Evolutionary conservation across 2,797 vertebrate species (phyloP).

Genomic region (Ispidina picta): DNA sequence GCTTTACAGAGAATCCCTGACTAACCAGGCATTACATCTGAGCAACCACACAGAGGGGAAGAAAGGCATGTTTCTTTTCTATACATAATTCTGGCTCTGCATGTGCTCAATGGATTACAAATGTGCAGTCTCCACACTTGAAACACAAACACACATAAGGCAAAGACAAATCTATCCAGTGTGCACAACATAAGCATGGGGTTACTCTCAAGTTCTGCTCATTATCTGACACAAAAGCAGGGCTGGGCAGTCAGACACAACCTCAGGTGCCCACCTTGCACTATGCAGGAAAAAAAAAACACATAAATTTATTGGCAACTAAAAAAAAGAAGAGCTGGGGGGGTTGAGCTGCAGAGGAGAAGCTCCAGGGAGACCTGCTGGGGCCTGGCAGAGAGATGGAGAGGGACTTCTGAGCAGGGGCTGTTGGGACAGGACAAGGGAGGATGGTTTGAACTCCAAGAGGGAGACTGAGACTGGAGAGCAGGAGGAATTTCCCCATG

Average conservation of each 20-base stretch:
- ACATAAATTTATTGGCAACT: background rate
- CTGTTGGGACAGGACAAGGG: too few species aligned
- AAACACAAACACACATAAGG: background rate
- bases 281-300: background rate
- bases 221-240: constrained; percentile 1
- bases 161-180: background rate
- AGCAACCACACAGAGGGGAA: background rate
- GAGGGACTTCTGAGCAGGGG: too few species aligned
- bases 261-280: background rate
- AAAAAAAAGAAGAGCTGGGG: too few species aligned
- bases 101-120: background rate
- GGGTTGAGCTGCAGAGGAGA: too few species aligned
- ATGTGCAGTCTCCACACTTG: background rate
- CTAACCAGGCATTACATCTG: background rate
- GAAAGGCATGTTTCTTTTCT: background rate
- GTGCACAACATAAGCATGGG: background rate
- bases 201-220: background rate
- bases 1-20: background rate
- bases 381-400: too few species aligned
- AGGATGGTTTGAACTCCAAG: too few species aligned
- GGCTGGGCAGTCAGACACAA: background rate
- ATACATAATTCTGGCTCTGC: background rate
- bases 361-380: too few species aligned
- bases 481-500: too few species aligned
- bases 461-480: too few species aligned